Conservation (phyloP, 1,140 invertebrate genomes). For the Ridgeia piscesae region DNA sequence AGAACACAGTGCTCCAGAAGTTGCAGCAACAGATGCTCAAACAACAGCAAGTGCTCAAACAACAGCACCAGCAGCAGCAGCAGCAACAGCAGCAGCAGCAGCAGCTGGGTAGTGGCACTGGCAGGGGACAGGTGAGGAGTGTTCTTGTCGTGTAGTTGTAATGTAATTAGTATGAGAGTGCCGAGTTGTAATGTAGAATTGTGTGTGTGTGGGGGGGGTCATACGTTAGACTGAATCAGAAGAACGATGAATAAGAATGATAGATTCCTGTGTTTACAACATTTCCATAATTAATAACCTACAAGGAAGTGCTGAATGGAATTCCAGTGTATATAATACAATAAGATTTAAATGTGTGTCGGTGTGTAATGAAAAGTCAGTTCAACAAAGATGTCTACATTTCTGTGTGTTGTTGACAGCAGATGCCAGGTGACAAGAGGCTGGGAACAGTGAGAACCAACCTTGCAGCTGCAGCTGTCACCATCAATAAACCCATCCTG, state of each 20-base stretch:
- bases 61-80: slow-evolving; percentile 34
- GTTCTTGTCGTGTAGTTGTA: background rate
- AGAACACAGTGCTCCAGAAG: slow-evolving; percentile 38
- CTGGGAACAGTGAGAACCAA: slow-evolving; percentile 18
- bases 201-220: too few relatives aligned
- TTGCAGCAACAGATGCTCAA: slow-evolving; percentile 31
- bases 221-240: too few relatives aligned
- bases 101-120: slow-evolving; percentile 31
- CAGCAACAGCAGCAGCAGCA: slow-evolving; percentile 33
- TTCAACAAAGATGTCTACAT: background rate
- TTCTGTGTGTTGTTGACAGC: background rate
- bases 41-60: slow-evolving; percentile 34
- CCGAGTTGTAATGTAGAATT: too few relatives aligned
- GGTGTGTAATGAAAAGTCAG: too few relatives aligned
- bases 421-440: slow-evolving; percentile 20
- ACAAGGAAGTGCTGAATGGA: too few relatives aligned
- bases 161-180: background rate
- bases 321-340: too few relatives aligned
- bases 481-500: background rate
- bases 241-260: too few relatives aligned
- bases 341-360: too few relatives aligned
- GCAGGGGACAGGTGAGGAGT: background rate
- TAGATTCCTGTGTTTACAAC: too few relatives aligned
- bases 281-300: too few relatives aligned
- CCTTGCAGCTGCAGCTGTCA: background rate